Conservation (phyloP, 2,888 invertebrate genomes). For the Eueremaeus valkanovi region DNA sequence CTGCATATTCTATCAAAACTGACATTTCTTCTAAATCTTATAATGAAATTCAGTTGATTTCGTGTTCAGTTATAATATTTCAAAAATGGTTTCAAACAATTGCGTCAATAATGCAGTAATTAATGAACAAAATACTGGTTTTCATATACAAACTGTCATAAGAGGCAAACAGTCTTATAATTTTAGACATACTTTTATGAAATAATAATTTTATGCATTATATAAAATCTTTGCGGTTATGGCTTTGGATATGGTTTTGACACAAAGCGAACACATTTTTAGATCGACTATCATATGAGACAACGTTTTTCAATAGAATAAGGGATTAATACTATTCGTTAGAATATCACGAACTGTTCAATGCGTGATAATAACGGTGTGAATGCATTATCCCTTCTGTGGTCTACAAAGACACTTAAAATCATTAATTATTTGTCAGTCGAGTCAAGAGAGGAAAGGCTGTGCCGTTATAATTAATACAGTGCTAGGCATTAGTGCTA, state of each 20-base stretch:
- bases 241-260: slow-evolving; percentile 1
- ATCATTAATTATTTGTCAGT: slow-evolving; percentile 28
- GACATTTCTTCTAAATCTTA: not conserved
- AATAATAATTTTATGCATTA: not conserved
- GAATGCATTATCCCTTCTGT: slow-evolving; percentile 13
- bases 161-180: not conserved
- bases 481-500: not conserved
- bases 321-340: not conserved
- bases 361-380: not conserved
- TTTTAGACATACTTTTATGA: not conserved
- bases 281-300: slow-evolving; percentile 5
- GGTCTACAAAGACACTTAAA: slow-evolving; percentile 23
- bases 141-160: not conserved
- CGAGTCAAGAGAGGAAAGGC: slow-evolving; percentile 31
- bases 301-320: not conserved
- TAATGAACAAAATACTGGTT: not conserved
- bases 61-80: not conserved
- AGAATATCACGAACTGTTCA: not conserved
- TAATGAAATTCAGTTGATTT: not conserved
- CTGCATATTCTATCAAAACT: not conserved
- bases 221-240: not conserved
- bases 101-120: not conserved
- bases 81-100: not conserved
- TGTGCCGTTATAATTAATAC: slow-evolving; percentile 21
- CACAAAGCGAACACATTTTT: not conserved